Percentiles rank a stretch among this genome's conserved stretches.
These are phyloP conservation scores for Zele albiditarsus DNA, from an alignment of 2,888 invertebrate species.

Conservation along the genomic window DNA sequence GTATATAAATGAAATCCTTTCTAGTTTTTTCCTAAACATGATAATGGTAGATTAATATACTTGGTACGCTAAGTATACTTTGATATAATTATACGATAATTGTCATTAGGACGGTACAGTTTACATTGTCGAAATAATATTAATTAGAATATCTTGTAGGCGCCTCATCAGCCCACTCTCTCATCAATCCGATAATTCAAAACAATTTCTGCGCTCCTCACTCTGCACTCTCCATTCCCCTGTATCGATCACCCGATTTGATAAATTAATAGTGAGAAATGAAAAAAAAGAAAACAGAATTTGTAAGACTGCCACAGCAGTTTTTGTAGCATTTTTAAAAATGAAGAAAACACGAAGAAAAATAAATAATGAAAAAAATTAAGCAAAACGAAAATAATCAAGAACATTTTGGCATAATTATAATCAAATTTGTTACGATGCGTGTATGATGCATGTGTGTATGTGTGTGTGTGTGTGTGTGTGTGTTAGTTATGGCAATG, in stretches of 20 bases:
- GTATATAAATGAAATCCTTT: slow-evolving; percentile 57
- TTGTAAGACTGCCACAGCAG: slow-evolving; percentile 52
- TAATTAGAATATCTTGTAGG: slow-evolving; percentile 39
- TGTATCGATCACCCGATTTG: slow-evolving; percentile 10
- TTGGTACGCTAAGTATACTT: slow-evolving; percentile 60
- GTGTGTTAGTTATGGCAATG: neutral
- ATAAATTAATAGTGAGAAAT: slow-evolving; percentile 16
- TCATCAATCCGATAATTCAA: neutral
- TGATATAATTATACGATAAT: slow-evolving; percentile 56
- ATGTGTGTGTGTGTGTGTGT: neutral
- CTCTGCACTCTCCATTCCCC: neutral
- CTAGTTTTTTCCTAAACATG: slow-evolving; percentile 48
- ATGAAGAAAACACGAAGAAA: slow-evolving; percentile 37
- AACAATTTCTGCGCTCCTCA: neutral
- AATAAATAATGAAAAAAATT: neutral
- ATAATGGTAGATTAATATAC: slow-evolving; percentile 52
- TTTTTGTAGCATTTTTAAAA: slow-evolving; percentile 56
- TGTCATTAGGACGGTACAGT: slow-evolving; percentile 60
- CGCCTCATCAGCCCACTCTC: slow-evolving; percentile 2
- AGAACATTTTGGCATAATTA: too few species aligned
- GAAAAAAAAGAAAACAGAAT: slow-evolving; percentile 19
- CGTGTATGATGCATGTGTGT: neutral
- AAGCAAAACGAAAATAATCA: too few species aligned
- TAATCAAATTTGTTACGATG: too few species aligned
- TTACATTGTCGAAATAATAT: slow-evolving; percentile 57